Evolutionary conservation across 2,888 invertebrate genomes (phyloP).

Genomic region (Eugnorisma glareosa): DNA sequence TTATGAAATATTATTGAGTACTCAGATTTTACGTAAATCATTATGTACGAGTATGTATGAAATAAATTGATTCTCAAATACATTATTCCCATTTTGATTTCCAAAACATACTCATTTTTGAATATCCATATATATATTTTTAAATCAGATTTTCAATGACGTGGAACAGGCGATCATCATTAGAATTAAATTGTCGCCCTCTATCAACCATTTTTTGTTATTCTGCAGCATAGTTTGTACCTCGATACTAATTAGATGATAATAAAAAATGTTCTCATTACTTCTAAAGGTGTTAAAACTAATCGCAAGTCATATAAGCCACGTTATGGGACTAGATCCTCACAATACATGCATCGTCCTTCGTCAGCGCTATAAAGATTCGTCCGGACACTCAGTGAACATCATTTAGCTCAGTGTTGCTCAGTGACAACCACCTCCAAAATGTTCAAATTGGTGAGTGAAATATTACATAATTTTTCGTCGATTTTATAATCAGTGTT

Average conservation of each 20-base stretch:
- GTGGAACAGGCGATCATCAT: neutral
- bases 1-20: neutral
- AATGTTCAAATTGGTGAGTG: slow-evolving; percentile 88
- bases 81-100: neutral
- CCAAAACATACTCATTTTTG: neutral
- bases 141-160: neutral
- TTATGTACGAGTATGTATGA: neutral
- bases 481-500: neutral
- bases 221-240: neutral
- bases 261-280: slow-evolving; percentile 15
- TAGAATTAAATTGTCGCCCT: neutral
- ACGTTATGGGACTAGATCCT: slow-evolving; percentile 31
- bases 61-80: neutral
- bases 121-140: neutral
- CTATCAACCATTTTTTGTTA: neutral
- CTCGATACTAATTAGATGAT: neutral
- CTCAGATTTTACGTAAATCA: neutral
- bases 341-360: slow-evolving; percentile 62
- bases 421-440: slow-evolving; percentile 62
- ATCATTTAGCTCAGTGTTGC: slow-evolving; percentile 70
- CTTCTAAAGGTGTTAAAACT: slow-evolving; percentile 34
- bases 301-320: slow-evolving; percentile 14
- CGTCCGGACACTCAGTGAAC: slow-evolving; percentile 37
- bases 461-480: slow-evolving; percentile 23
- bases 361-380: slow-evolving; percentile 70